Conservation (phyloP, 2,113 vertebrate genomes). For the Tachysurus vachellii region DNA sequence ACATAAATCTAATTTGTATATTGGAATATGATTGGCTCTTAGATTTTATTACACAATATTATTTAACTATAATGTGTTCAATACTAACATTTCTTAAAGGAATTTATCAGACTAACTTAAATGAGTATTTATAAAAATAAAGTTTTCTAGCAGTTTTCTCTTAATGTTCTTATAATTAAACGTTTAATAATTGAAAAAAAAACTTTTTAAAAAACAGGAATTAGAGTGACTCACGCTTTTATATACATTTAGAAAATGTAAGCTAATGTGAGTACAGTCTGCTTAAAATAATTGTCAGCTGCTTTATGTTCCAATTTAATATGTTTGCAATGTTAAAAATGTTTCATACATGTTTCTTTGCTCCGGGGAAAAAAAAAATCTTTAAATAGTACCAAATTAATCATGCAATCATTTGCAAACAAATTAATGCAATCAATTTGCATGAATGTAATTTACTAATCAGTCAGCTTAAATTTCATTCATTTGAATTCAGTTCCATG, state of each 20-base stretch:
- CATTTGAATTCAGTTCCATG: not conserved
- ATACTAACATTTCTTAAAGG: not conserved
- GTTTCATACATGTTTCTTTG: not conserved
- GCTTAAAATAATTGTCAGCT: not conserved
- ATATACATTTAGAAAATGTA: not conserved
- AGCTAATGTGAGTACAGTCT: not conserved
- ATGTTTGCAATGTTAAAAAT: too few species aligned
- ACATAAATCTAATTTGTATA: not conserved
- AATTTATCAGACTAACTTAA: not conserved
- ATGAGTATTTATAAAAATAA: not conserved
- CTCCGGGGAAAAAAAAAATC: not conserved
- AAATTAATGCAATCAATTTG: not conserved
- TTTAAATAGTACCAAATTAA: not conserved
- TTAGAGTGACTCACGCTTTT: not conserved
- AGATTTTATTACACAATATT: not conserved
- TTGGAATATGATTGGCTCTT: not conserved
- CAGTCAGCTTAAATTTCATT: not conserved
- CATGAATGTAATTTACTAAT: conserved; percentile 7
- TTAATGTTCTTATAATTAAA: not conserved
- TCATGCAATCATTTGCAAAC: conserved; percentile 6
- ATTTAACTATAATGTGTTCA: not conserved
- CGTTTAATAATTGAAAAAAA: not conserved
- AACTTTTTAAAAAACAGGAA: not conserved
- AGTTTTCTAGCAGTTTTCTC: not conserved
- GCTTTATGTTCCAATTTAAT: not conserved